phyloP scores from a whole-genome alignment of 2,113 vertebrate species.

The Megatriorchis doriae region DNA sequence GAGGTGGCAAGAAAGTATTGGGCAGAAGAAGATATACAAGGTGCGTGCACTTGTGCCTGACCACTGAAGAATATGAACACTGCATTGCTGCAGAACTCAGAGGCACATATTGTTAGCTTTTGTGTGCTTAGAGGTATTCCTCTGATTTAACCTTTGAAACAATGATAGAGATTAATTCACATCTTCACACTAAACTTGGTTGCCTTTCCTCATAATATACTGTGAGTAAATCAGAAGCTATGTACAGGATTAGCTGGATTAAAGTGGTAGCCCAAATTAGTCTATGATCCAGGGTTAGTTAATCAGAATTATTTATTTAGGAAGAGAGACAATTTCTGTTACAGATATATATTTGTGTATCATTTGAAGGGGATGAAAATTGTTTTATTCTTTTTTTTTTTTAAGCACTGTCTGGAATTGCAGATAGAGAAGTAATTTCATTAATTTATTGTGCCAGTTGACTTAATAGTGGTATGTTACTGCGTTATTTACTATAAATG shows the following conservation, averaged over 20 bases:
- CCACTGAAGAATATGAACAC: accelerated
- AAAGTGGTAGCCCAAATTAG: background rate
- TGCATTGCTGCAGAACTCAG: background rate
- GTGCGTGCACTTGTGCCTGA: background rate
- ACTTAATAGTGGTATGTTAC: background rate
- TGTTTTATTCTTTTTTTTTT: background rate
- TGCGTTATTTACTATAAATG: background rate
- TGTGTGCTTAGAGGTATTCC: background rate
- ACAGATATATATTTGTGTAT: background rate
- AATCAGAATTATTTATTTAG: background rate
- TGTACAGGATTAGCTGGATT: background rate
- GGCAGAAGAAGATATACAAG: background rate
- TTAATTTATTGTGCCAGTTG: background rate
- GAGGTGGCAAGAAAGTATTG: background rate
- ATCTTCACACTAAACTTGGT: background rate
- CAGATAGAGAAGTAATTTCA: background rate
- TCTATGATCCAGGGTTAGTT: background rate
- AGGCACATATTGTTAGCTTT: background rate
- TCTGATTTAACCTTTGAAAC: background rate
- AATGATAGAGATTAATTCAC: background rate
- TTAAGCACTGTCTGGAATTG: background rate
- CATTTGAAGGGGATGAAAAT: background rate
- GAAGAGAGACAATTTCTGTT: background rate
- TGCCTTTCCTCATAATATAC: background rate
- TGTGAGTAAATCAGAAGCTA: background rate